Evolutionary conservation across 2,113 vertebrate genomes (phyloP), one percentile per base, ranked within the genome.

Genomic region (Hippocampus abdominalis): DNA sequence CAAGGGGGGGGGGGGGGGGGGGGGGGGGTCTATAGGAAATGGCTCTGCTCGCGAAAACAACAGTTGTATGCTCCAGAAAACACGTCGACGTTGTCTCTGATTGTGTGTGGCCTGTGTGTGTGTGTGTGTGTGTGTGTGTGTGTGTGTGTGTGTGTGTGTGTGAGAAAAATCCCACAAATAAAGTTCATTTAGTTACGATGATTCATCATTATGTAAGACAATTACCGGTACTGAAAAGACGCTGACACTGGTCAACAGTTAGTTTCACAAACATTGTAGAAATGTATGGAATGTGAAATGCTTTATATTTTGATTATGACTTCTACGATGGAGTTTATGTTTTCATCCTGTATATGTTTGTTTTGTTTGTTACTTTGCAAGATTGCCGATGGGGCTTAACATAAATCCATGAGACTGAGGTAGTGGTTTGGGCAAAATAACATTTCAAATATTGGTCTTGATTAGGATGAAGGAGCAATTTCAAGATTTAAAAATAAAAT

Each of bases 21-120:
- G 40, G 11, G 23, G 64, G 62, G 51, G 46, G 56, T 18, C 40
- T 53, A 21, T 13, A 54, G 69, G 68, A 66, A 61, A 62, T 44
- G 65, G 0, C 25, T 64, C 62, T n/a, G 32, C 79, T 69, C 80
- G 7, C 23, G 81, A 78, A 85, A 80, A 87, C 87, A 87, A 84
- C 83, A 77, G 77, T 79, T 73, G 86, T 57, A 1, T 32, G 63
- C 54, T 63, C 65, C 64, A n/a, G 63, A 73, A 78, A 62, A 62
- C 72, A 66, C 69, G 39, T 40, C 70, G 80, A 84, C 63, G 73
- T 75, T 76, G 71, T 64, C 11, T 44, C 23, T 68, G 64, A 32
- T 66, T 18, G 40, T 86, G 79, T 85, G 83, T 81, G 81, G 83
- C 71, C 80, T 51, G 57, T 16, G 54, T 80, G 80, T 69, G 77